Conservation (phyloP, 2,113 vertebrate species). For the Rhegmatorhina hoffmannsi region DNA sequence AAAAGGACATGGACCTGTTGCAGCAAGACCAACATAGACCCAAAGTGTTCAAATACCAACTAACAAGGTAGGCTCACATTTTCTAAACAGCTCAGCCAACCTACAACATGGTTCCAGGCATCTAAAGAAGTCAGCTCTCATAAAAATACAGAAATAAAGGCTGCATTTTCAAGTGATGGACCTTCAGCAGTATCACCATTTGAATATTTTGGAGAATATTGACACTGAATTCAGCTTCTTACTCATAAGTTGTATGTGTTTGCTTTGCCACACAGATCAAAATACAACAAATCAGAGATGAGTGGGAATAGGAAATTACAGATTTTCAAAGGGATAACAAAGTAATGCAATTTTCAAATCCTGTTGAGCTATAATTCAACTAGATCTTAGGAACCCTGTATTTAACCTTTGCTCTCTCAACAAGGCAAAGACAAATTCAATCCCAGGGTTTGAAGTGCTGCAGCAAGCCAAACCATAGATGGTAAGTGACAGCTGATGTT, state of each 20-base stretch:
- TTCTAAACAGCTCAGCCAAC: neutral
- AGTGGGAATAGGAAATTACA: neutral
- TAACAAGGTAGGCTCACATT: neutral
- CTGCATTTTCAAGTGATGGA: neutral
- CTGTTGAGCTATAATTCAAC: neutral
- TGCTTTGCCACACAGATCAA: neutral
- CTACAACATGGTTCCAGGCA: neutral
- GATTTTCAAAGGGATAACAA: neutral
- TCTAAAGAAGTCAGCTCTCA: neutral
- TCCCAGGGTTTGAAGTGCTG: neutral
- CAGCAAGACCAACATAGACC: neutral
- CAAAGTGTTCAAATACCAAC: neutral
- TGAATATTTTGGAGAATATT: neutral
- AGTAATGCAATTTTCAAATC: neutral
- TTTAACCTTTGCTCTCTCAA: neutral
- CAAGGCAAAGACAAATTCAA: neutral
- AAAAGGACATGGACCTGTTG: neutral
- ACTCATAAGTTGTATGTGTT: neutral
- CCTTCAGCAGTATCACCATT: neutral
- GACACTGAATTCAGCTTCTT: neutral
- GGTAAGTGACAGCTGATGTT: neutral
- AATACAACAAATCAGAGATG: neutral
- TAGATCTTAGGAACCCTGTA: neutral
- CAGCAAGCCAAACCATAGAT: neutral
- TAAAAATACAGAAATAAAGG: neutral